phyloP scores from a whole-genome alignment of 2,888 invertebrate genomes.

The Cryptocephalus primarius region DNA sequence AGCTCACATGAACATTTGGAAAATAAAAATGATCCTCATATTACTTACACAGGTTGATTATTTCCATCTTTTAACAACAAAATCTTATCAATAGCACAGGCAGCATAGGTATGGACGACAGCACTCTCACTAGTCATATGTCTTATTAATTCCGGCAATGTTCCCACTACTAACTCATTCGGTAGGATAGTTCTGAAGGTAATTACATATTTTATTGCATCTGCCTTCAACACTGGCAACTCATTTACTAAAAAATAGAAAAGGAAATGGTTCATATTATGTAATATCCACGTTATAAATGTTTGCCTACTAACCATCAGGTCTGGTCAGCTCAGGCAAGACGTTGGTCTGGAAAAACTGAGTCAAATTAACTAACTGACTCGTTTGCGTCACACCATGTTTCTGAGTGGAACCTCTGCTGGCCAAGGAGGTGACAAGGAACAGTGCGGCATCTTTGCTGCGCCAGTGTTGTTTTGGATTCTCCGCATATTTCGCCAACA shows the following conservation, averaged over 20 bases:
- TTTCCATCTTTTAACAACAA: conserved; percentile 59
- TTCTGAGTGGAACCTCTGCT: conserved; percentile 80
- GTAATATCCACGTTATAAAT: neutral
- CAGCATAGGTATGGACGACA: conserved; percentile 93
- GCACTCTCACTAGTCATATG: conserved; percentile 66
- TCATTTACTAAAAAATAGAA: conserved; percentile 59
- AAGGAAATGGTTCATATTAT: neutral
- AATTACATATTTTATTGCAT: conserved; percentile 93
- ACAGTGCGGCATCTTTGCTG: conserved; percentile 91
- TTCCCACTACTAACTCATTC: conserved; percentile 59
- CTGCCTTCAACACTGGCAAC: conserved; percentile 87
- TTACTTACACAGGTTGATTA: conserved; percentile 43
- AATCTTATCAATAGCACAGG: conserved; percentile 82
- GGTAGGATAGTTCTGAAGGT: conserved; percentile 88
- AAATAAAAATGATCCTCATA: conserved; percentile 1
- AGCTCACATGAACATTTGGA: neutral
- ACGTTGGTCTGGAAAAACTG: conserved; percentile 86
- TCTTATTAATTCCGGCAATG: conserved; percentile 68
- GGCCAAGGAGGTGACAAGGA: conserved; percentile 90
- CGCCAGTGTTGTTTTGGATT: conserved; percentile 77
- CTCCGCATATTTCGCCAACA: conserved; percentile 66
- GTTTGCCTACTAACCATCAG: conserved; percentile 45
- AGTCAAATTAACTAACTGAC: conserved; percentile 77
- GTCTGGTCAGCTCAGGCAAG: conserved; percentile 69
- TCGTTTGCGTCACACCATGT: conserved; percentile 85